Evolutionary conservation across 1,140 invertebrate species (phyloP).

Genomic region (Ostrea edulis): DNA sequence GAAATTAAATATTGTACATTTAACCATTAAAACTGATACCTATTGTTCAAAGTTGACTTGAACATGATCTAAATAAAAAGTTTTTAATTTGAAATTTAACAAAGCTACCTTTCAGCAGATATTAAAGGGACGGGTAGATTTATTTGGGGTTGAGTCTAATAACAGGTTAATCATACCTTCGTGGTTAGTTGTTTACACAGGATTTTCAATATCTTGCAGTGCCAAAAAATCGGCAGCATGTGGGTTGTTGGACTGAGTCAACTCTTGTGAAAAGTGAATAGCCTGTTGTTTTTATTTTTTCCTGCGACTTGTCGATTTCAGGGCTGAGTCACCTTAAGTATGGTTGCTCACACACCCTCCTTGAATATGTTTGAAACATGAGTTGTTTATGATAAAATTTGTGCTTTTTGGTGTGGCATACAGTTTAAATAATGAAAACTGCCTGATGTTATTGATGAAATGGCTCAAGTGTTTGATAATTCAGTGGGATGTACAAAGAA

Average conservation of each 20-base stretch:
- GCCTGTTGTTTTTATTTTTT: background rate
- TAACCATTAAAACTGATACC: background rate
- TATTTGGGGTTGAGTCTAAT: background rate
- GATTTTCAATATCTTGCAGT: constrained; percentile 6
- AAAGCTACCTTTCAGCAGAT: background rate
- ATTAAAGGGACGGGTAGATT: constrained; percentile 6
- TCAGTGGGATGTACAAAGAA: background rate
- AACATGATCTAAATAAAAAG: background rate
- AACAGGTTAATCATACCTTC: background rate
- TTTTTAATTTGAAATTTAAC: constrained; percentile 3
- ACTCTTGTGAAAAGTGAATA: background rate
- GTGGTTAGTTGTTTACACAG: background rate
- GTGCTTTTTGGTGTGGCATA: too few relatives aligned
- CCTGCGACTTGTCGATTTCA: background rate
- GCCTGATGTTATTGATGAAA: background rate
- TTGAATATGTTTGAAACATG: background rate
- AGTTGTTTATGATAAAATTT: background rate
- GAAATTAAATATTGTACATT: background rate
- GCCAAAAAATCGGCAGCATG: background rate
- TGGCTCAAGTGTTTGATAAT: background rate
- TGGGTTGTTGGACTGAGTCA: background rate
- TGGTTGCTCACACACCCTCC: background rate
- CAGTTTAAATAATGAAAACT: background rate
- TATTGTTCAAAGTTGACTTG: background rate
- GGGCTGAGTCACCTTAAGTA: background rate